phyloP scores from a whole-genome alignment of 2,888 invertebrate species.

The Eristalis arbustorum region DNA sequence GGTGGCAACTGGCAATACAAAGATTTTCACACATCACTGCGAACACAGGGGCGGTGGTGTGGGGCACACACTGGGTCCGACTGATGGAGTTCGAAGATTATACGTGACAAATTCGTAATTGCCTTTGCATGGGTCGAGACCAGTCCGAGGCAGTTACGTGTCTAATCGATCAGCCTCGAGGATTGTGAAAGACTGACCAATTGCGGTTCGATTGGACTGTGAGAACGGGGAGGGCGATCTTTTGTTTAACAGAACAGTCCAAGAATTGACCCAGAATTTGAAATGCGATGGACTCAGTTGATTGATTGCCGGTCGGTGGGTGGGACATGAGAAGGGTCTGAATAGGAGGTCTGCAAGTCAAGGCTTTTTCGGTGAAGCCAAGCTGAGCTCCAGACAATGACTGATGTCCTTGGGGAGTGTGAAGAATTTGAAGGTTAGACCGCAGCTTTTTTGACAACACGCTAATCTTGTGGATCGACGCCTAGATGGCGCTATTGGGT shows the following conservation, averaged over 20 bases:
- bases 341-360: no score
- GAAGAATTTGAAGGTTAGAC: no score
- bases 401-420: no score
- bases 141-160: neutral
- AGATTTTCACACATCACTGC: conserved; percentile 14
- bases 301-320: no score
- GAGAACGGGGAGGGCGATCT: neutral
- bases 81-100: neutral
- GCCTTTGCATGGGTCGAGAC: neutral
- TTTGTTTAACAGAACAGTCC: neutral
- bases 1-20: neutral
- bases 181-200: neutral
- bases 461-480: no score
- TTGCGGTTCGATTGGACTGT: neutral
- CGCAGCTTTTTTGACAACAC: no score
- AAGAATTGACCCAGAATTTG: no score
- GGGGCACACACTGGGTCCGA: neutral
- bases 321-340: no score
- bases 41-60: neutral
- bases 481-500: no score
- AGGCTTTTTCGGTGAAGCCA: no score
- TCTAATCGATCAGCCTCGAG: neutral
- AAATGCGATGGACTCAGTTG: no score
- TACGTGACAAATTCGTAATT: neutral
- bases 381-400: no score